Base-by-base conservation (phyloP, 2,113 vertebrate species). In the Montifringilla adamsi region DNA sequence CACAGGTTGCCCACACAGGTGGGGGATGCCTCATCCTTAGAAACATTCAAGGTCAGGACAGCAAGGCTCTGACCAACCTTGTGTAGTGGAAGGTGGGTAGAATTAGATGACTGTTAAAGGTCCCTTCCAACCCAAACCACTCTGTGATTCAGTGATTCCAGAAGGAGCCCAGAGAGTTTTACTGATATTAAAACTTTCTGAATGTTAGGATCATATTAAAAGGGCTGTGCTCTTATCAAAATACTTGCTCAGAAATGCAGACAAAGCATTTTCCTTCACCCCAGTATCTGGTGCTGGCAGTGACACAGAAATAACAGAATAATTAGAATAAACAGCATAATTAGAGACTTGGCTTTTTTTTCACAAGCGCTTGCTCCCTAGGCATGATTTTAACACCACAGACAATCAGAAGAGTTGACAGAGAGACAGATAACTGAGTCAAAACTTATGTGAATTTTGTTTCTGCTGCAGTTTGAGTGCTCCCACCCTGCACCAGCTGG, bases 401-500 rank as follows among this genome's bases (percentile, higher is more conserved):
- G 47, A 59, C 39, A 83, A 72, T 64, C 28, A 52, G 49, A 60
- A 58, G 56, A 68, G 13, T 27, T 75, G 89, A 81, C 64, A 64
- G 23, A 75, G 73, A 90, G 60, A 41, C 14, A 67, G 79, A 86
- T 82, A 90, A 91, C 60, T 75, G 52, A 78, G 31, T 84, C 39
- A 92, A 94, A 87, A 84, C 33, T 73, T 43, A 67, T 24, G 24
- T 33, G 44, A 91, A 63, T 73, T 93, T 77, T 94, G 90, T 83
- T 93, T 93, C 72, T 90, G 35, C 66, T 86, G 55, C 1, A 2
- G 24, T 70, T 64, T 82, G 62, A 79, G 28, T 43, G 77, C 14
- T 94, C 87, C 87, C 84, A 82, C 84, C 89, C 79, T 78, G 66
- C 68, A 66, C 81, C 7, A 46, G 41, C 78, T 90, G 94, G 49